Conservation (phyloP, 30 jellyfish, hydroid and myxozoan species). For the Aurelia sp. region DNA sequence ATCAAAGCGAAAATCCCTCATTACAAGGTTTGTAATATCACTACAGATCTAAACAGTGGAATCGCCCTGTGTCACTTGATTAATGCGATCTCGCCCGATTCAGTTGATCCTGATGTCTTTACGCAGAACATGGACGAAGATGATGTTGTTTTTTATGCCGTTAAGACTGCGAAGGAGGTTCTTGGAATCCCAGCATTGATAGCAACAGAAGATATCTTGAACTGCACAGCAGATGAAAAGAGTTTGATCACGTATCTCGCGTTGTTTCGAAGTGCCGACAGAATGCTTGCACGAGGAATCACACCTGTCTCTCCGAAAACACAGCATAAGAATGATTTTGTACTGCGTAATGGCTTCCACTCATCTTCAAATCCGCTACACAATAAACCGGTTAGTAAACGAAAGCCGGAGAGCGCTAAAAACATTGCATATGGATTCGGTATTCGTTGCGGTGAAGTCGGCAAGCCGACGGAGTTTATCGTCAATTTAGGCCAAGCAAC, state of each 20-base stretch:
- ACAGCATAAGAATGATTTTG: background rate
- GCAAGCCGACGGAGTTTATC: conserved; percentile 90
- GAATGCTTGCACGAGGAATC: conserved; percentile 85
- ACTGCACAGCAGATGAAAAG: conserved; percentile 82
- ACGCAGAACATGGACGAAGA: conserved; percentile 51
- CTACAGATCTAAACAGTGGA: conserved; percentile 80
- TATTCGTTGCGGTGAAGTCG: conserved; percentile 94
- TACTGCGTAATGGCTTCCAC: background rate
- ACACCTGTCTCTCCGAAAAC: conserved; percentile 52
- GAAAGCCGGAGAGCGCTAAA: conserved; percentile 16
- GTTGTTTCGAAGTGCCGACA: conserved; percentile 89
- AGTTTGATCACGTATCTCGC: conserved; percentile 88
- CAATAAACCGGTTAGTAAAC: background rate
- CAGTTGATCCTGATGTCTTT: conserved; percentile 65
- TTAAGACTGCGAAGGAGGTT: conserved; percentile 89
- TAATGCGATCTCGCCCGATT: conserved; percentile 82
- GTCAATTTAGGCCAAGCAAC: conserved; percentile 71
- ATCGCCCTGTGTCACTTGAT: conserved; percentile 69
- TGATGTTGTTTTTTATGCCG: conserved; percentile 66
- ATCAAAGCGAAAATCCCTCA: conserved; percentile 77
- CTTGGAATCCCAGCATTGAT: conserved; percentile 91
- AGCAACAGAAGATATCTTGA: conserved; percentile 61
- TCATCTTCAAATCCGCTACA: background rate
- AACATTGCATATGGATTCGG: conserved; percentile 96
- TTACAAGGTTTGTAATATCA: conserved; percentile 36